A percentile compares a stretch with the other conserved stretches of the same genome.
phyloP scores from a whole-genome alignment of 2,888 invertebrate genomes.

The Drosophila yooni region DNA sequence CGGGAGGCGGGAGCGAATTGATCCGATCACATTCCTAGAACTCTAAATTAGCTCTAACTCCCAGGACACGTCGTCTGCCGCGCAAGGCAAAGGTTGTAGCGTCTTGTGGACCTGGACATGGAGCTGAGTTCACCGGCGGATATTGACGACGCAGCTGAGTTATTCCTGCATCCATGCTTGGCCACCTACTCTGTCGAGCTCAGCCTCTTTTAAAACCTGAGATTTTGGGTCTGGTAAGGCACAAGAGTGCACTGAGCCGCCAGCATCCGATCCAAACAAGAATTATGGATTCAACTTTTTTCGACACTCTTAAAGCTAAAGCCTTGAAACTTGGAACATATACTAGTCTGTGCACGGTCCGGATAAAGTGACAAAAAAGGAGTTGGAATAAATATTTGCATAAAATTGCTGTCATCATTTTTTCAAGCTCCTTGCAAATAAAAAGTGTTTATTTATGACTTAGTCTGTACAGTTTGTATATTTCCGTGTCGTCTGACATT shows the following conservation, averaged over 20 bases:
- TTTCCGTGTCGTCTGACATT: background rate
- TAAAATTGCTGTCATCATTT: background rate
- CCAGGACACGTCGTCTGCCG: background rate
- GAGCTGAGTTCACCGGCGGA: background rate
- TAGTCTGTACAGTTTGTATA: background rate
- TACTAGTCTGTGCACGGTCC: background rate
- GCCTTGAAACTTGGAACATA: background rate
- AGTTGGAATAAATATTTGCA: background rate
- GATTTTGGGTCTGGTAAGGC: background rate
- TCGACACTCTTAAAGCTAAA: background rate
- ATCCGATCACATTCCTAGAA: background rate
- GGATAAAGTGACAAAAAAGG: background rate
- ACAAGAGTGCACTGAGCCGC: no score
- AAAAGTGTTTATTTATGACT: conserved; percentile 3
- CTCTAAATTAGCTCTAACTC: background rate
- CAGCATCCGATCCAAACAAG: background rate
- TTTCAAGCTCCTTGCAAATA: background rate
- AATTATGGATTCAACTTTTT: background rate
- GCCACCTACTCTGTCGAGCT: background rate
- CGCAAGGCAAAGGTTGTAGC: background rate
- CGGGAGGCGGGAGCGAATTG: background rate
- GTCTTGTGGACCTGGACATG: background rate
- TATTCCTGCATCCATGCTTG: background rate
- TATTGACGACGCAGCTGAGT: background rate
- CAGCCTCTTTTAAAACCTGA: background rate